Evolutionary conservation across 2,888 invertebrate species (phyloP).

Genomic region (Scelioninae gen. 2): DNA sequence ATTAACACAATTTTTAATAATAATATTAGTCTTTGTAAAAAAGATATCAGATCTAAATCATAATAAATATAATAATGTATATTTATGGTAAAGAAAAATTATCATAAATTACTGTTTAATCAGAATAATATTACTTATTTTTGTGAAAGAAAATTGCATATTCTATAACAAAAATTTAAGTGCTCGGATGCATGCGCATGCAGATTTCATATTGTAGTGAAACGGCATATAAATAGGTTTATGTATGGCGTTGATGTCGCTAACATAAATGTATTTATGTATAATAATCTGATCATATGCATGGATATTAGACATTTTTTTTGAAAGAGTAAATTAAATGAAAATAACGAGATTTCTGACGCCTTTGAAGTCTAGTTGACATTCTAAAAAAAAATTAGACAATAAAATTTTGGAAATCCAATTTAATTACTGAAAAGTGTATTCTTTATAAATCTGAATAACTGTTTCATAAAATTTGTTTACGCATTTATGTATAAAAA

Average conservation of each 20-base stretch:
- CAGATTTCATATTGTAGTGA: conserved; percentile 17
- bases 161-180: conserved; percentile 10
- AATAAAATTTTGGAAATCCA: too few species aligned
- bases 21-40: too few species aligned
- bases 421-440: too few species aligned
- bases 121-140: conserved; percentile 6
- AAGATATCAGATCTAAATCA: too few species aligned
- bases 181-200: conserved; percentile 8
- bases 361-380: too few species aligned
- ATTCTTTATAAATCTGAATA: too few species aligned
- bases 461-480: too few species aligned
- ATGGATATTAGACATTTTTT: conserved; percentile 15
- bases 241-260: not conserved
- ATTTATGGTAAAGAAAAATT: too few species aligned
- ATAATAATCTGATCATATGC: conserved; percentile 29
- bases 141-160: conserved; percentile 17
- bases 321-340: conserved; percentile 7
- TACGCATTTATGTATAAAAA: too few species aligned
- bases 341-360: not conserved
- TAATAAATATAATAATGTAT: too few species aligned
- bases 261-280: conserved; percentile 24
- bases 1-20: too few species aligned
- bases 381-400: too few species aligned
- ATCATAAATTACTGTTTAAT: not conserved
- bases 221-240: conserved; percentile 27